These are phyloP conservation scores for Pachypsylla venusta DNA, from an alignment of 1,140 invertebrate genomes.

Conservation along the genomic window DNA sequence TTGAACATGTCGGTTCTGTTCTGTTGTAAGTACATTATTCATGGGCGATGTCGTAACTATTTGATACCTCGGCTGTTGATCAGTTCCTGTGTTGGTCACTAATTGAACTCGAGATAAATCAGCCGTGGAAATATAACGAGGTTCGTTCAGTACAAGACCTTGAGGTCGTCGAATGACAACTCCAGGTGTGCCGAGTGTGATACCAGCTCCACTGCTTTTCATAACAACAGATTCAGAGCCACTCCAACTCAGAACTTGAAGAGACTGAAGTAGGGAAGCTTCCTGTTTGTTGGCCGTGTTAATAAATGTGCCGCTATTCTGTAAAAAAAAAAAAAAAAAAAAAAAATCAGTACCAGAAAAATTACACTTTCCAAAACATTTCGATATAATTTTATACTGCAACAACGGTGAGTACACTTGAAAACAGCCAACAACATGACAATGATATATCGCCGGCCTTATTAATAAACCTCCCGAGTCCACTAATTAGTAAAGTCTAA, in stretches of 20 bases:
- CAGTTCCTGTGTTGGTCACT: constrained; percentile 8
- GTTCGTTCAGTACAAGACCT: constrained; percentile 15
- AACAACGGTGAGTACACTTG: too few relatives aligned
- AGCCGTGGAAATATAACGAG: not conserved
- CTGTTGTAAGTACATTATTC: not conserved
- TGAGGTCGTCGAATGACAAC: not conserved
- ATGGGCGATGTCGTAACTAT: not conserved
- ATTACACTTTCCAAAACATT: too few relatives aligned
- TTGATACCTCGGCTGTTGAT: not conserved
- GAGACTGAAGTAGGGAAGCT: constrained; percentile 9
- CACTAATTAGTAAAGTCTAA: too few relatives aligned
- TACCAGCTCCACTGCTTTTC: constrained; percentile 15
- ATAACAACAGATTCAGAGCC: constrained; percentile 22
- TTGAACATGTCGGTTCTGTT: constrained; percentile 10
- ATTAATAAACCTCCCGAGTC: too few relatives aligned
- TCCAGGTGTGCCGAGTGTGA: not conserved
- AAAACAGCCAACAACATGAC: too few relatives aligned
- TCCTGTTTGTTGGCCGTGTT: constrained; percentile 4
- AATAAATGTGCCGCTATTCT: not conserved
- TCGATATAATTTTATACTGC: too few relatives aligned
- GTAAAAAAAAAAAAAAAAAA: too few relatives aligned
- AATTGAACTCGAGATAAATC: constrained; percentile 16
- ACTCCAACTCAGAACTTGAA: constrained; percentile 21
- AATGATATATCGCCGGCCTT: too few relatives aligned
- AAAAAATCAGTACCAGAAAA: too few relatives aligned